Percentiles rank a stretch among this genome's conserved stretches.
Conservation (phyloP, 1,140 invertebrate species). For the Drosophila bocki region DNA sequence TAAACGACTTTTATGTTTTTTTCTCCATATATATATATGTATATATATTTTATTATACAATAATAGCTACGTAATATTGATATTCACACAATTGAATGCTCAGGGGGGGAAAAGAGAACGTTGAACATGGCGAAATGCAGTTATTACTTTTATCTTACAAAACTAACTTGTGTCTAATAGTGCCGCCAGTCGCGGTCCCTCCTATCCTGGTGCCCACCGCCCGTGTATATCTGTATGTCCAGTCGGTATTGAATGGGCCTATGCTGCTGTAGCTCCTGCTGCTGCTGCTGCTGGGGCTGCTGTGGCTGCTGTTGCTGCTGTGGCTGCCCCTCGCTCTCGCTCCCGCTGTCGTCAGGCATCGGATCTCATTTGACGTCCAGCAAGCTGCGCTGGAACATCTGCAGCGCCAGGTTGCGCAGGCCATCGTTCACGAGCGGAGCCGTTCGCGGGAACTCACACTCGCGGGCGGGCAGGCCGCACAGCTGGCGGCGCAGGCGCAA, state of each 20-base stretch:
- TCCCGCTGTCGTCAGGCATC: constrained; percentile 26
- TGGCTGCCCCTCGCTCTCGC: constrained; percentile 9
- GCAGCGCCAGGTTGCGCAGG: constrained; percentile 67
- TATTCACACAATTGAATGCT: neutral
- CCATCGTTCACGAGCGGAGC: constrained; percentile 64
- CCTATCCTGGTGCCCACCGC: neutral
- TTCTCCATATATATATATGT: neutral
- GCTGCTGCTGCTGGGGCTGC: neutral
- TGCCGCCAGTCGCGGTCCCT: neutral
- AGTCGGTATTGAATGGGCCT: constrained; percentile 39
- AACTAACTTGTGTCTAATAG: constrained; percentile 3
- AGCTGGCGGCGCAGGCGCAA: constrained; percentile 88
- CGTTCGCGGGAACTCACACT: constrained; percentile 77
- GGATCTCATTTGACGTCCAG: constrained; percentile 72
- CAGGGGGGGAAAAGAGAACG: neutral
- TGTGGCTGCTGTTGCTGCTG: neutral
- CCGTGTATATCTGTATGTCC: constrained; percentile 57
- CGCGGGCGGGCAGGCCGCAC: constrained; percentile 87
- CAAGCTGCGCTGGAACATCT: constrained; percentile 71
- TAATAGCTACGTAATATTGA: neutral
- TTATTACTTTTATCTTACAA: neutral
- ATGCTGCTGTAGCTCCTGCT: constrained; percentile 8
- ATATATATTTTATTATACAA: neutral
- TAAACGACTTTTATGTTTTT: neutral
- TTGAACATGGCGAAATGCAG: neutral